Evolutionary conservation across 2,113 vertebrate genomes (phyloP).

Genomic region (Alligator sinensis): DNA sequence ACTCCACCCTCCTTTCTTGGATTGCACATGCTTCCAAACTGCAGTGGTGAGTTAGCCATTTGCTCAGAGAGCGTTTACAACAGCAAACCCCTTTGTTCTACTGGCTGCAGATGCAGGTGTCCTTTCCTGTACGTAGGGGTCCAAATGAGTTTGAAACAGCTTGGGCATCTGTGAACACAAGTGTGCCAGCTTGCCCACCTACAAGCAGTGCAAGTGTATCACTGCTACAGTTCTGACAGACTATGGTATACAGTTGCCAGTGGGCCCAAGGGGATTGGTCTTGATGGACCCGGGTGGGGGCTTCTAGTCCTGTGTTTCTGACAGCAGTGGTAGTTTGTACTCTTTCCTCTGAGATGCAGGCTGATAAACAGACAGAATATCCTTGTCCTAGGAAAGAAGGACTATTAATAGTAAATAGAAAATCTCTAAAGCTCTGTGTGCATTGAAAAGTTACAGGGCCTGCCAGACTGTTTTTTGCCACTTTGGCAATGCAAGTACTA

Average conservation of each 20-base stretch:
- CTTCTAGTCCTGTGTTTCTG: too few species aligned
- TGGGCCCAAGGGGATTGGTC: too few species aligned
- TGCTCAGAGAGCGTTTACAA: background rate
- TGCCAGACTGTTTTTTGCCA: background rate
- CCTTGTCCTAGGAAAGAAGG: background rate
- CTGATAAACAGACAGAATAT: too few species aligned
- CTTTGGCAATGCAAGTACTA: background rate
- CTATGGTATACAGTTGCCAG: background rate
- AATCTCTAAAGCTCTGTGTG: background rate
- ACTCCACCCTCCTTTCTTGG: conserved; percentile 56
- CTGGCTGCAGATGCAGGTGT: background rate
- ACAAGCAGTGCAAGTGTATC: background rate
- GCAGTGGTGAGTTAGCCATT: conserved; percentile 15
- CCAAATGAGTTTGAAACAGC: background rate
- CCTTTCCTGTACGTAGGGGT: background rate
- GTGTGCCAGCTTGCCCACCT: background rate
- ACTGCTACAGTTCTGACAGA: background rate
- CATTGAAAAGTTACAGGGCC: background rate
- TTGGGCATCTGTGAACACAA: background rate
- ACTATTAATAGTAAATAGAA: background rate
- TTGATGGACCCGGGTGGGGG: too few species aligned
- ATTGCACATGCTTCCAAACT: conserved; percentile 54
- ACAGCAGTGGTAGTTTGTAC: background rate
- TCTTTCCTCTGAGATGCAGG: too few species aligned
- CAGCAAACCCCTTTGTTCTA: background rate